phyloP scores from a whole-genome alignment of 2,113 vertebrate species.

The Oostethus manadensis region DNA sequence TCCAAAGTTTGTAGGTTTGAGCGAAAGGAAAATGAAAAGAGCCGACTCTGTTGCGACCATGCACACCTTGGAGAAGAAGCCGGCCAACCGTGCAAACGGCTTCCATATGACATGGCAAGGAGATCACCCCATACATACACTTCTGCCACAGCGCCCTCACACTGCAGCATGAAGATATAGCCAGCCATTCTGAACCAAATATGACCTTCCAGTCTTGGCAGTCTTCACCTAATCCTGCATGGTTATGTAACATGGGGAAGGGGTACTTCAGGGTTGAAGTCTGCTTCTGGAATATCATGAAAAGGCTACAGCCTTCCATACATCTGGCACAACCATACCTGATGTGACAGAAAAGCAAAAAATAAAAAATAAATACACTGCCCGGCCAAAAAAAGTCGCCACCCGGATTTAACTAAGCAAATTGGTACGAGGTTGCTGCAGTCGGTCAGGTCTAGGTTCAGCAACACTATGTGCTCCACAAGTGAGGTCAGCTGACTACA shows the following conservation, averaged over 20 bases:
- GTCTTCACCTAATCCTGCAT: slow-evolving; percentile 17
- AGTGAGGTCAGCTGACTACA: too few relatives aligned
- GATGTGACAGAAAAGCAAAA: slow-evolving; percentile 24
- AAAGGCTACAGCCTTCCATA: slow-evolving; percentile 42
- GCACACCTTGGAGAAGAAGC: slow-evolving; percentile 36
- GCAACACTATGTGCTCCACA: too few relatives aligned
- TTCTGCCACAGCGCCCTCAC: neutral
- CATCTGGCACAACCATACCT: slow-evolving; percentile 43
- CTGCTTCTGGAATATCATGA: slow-evolving; percentile 42
- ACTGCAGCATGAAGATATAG: slow-evolving; percentile 9
- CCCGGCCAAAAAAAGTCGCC: too few relatives aligned
- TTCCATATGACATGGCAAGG: slow-evolving; percentile 64
- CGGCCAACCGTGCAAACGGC: slow-evolving; percentile 56
- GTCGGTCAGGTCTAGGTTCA: too few relatives aligned
- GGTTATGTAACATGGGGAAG: slow-evolving; percentile 35
- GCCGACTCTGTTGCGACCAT: slow-evolving; percentile 36
- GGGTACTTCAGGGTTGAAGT: slow-evolving; percentile 8
- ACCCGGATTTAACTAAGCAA: too few relatives aligned
- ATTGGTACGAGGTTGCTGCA: too few relatives aligned
- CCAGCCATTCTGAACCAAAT: slow-evolving; percentile 9
- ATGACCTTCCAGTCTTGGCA: neutral
- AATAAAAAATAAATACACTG: too few relatives aligned
- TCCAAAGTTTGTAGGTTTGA: slow-evolving; percentile 33
- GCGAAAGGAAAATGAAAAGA: slow-evolving; percentile 48
- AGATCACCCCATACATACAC: slow-evolving; percentile 41